A percentile compares a stretch with the other conserved stretches of the same genome.
phyloP scores from a whole-genome alignment of 2,113 vertebrate species.

The Pelobates fuscus region DNA sequence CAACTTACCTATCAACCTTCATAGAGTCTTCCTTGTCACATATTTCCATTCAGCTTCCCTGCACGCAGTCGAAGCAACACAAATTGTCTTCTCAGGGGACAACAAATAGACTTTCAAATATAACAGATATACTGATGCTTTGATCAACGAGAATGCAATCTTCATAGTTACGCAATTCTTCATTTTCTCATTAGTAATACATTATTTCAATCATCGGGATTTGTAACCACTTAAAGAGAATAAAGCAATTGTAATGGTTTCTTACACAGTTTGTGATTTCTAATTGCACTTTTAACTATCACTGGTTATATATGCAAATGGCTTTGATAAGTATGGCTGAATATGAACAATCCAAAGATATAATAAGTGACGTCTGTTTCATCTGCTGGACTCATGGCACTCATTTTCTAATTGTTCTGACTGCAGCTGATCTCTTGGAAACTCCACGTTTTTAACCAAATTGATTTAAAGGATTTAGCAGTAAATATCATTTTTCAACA shows the following conservation, averaged over 20 bases:
- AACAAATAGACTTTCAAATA: background rate
- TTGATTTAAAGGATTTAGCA: no score
- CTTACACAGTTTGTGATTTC: constrained; percentile 43
- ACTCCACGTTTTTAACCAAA: no score
- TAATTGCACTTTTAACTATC: constrained; percentile 36
- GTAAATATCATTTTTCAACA: no score
- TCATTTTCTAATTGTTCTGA: no score
- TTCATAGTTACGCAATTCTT: background rate
- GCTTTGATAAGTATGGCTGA: constrained; percentile 29
- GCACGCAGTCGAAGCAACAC: no score
- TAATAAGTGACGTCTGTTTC: constrained; percentile 1
- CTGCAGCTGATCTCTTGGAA: no score
- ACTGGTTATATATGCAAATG: constrained; percentile 34
- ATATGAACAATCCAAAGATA: constrained; percentile 29
- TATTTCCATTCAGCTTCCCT: no score
- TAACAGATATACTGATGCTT: background rate
- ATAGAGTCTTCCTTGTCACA: no score
- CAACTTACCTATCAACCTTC: no score
- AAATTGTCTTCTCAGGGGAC: no score
- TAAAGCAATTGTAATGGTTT: constrained; percentile 38
- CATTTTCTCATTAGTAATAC: constrained; percentile 25
- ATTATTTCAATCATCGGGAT: constrained; percentile 41
- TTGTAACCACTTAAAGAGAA: constrained; percentile 36
- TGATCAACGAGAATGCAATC: background rate
- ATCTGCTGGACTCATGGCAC: background rate